Percentiles rank a stretch among this genome's conserved stretches.
Conservation (phyloP, 2,797 vertebrate species). For the Cetoscarus ocellatus region DNA sequence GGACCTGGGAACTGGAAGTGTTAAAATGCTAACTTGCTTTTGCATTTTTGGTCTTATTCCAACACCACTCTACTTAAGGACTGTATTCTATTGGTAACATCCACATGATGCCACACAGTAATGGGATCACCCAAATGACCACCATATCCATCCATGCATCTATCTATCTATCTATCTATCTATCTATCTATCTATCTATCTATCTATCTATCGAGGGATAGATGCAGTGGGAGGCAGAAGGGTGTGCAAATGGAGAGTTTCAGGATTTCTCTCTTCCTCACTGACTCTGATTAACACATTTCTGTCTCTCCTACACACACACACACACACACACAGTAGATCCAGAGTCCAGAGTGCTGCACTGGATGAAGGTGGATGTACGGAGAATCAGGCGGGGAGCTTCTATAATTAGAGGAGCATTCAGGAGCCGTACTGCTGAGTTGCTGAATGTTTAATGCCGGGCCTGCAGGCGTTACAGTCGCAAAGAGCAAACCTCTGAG, state of each 20-base stretch:
- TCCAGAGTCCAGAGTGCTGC: constrained; percentile 35
- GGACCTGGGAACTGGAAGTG: too few species aligned
- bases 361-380: constrained; percentile 46
- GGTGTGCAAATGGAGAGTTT: constrained; percentile 36
- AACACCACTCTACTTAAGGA: too few species aligned
- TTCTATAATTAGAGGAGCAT: constrained; percentile 77
- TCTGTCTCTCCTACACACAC: constrained; percentile 13
- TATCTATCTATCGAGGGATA: too few species aligned
- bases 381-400: constrained; percentile 48
- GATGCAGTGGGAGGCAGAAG: constrained; percentile 38
- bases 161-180: too few species aligned
- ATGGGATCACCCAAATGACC: too few species aligned
- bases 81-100: too few species aligned
- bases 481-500: constrained; percentile 55
- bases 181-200: too few species aligned
- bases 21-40: too few species aligned
- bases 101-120: too few species aligned
- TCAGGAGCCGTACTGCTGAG: constrained; percentile 66
- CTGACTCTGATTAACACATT: constrained; percentile 51
- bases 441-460: constrained; percentile 81
- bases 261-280: constrained; percentile 34
- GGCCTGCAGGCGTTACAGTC: constrained; percentile 46
- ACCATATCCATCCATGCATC: background rate
- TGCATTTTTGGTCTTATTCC: too few species aligned
- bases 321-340: constrained; percentile 1